Conservation (phyloP, 2,113 vertebrate species). For the Alaudala cheleensis region DNA sequence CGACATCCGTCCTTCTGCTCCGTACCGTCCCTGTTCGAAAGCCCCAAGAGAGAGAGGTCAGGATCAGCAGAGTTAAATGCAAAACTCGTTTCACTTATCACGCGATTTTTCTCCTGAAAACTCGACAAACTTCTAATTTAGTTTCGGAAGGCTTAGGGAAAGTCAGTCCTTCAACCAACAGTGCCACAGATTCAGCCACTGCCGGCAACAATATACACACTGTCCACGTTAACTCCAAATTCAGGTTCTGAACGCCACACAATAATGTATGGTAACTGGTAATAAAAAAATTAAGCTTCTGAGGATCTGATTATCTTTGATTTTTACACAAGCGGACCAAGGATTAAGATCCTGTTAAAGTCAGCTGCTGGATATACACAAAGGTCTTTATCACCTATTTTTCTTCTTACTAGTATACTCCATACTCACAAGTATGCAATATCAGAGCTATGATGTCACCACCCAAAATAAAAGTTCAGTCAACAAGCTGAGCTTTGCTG, state of each 20-base stretch:
- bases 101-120: not conserved
- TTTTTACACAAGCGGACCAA: not conserved
- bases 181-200: not conserved
- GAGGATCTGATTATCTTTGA: not conserved
- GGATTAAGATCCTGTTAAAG: not conserved
- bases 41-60: not conserved
- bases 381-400: not conserved
- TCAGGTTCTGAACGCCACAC: not conserved
- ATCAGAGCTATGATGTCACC: not conserved
- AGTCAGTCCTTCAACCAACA: not conserved
- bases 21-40: not conserved
- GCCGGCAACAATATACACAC: not conserved
- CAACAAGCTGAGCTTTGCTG: not conserved
- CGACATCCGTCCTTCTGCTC: not conserved
- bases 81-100: not conserved
- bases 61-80: fast-evolving
- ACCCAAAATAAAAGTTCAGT: not conserved
- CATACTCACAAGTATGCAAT: not conserved
- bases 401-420: not conserved
- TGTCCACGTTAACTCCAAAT: not conserved
- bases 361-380: not conserved
- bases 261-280: fast-evolving
- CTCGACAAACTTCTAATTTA: not conserved
- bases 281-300: not conserved
- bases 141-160: not conserved